These are phyloP conservation scores for Seira sanloemensis DNA, from an alignment of 2,888 invertebrate species.

Conservation along the genomic window DNA sequence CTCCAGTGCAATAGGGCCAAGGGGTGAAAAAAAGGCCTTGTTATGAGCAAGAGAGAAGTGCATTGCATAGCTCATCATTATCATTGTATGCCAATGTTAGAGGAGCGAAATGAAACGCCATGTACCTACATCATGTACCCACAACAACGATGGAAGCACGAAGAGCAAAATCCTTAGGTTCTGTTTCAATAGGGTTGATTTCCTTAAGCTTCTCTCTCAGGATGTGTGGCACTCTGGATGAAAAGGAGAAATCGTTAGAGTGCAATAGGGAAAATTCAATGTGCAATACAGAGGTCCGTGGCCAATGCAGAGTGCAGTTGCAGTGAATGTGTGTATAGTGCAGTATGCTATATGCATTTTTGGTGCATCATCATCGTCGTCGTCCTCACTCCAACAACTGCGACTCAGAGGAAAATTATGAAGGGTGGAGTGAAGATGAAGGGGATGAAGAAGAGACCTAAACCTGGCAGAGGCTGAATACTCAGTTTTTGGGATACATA, in stretches of 20 bases:
- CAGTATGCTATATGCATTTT: not conserved
- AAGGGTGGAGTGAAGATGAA: not conserved
- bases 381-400: not conserved
- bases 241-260: slow-evolving; percentile 3
- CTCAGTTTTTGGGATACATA: no score
- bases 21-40: not conserved
- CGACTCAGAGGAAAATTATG: not conserved
- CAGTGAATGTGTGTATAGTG: not conserved
- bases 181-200: not conserved
- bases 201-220: slow-evolving; percentile 4
- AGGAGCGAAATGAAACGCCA: not conserved
- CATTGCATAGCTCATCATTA: slow-evolving; percentile 1
- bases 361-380: not conserved
- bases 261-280: no score
- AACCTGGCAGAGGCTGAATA: no score
- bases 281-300: not conserved
- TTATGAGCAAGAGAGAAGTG: not conserved
- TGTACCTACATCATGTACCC: not conserved
- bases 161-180: not conserved
- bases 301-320: not conserved
- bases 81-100: not conserved
- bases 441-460: slow-evolving; percentile 2
- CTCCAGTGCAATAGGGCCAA: not conserved
- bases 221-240: not conserved
- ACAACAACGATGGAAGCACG: not conserved